Percentiles rank a stretch among this genome's conserved stretches.
Evolutionary conservation across 2,113 vertebrate species (phyloP).

Genomic region (Sclerurus mexicanus): DNA sequence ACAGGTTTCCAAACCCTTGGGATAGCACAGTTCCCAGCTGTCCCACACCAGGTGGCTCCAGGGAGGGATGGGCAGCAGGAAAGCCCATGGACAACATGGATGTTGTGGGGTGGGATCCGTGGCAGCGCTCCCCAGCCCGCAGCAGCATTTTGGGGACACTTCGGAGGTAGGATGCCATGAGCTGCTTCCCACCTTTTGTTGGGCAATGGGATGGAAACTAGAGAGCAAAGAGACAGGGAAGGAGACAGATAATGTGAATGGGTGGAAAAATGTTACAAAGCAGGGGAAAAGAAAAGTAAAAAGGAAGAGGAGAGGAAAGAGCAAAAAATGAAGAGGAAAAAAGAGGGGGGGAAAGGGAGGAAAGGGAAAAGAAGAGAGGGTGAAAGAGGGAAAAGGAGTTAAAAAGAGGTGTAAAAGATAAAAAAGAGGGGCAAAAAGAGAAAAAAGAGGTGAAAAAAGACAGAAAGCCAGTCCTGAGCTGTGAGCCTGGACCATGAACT

Average conservation of each 20-base stretch:
- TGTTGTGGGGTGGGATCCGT: too few species aligned
- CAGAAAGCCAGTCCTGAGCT: too few species aligned
- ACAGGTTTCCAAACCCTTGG: neutral
- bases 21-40: neutral
- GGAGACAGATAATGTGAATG: neutral
- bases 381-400: too few species aligned
- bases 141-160: fast-evolving
- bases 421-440: too few species aligned
- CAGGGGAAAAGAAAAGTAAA: neutral
- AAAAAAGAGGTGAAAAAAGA: too few species aligned
- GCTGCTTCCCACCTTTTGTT: neutral
- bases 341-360: too few species aligned
- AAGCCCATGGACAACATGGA: neutral
- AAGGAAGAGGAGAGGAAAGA: neutral
- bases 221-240: neutral
- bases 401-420: too few species aligned
- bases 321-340: neutral
- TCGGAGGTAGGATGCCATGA: neutral
- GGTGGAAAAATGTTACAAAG: neutral
- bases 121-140: neutral
- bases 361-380: too few species aligned
- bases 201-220: neutral
- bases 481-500: too few species aligned
- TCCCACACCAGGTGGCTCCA: neutral
- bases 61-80: neutral